Evolutionary conservation across 2,888 invertebrate species (phyloP).

Genomic region (Drosophila macrospina): DNA sequence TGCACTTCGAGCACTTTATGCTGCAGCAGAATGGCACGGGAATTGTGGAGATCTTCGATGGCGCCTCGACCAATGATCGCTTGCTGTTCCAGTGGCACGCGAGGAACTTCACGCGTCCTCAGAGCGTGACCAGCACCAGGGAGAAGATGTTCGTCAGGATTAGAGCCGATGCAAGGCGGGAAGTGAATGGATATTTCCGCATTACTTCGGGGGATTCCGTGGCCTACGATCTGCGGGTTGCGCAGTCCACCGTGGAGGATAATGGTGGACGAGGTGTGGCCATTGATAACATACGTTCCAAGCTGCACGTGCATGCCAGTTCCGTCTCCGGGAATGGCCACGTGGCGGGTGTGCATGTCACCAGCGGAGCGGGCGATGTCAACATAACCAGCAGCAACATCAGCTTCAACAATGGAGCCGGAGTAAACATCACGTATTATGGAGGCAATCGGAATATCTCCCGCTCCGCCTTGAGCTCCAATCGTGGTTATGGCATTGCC

Average conservation of each 20-base stretch:
- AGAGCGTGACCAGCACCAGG: conserved; percentile 93
- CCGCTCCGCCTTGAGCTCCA: conserved; percentile 92
- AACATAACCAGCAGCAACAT: conserved; percentile 96
- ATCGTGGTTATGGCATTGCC: conserved; percentile 94
- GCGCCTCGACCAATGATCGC: conserved; percentile 89
- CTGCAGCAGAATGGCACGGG: conserved; percentile 92
- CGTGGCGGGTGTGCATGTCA: conserved; percentile 95
- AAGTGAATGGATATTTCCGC: conserved; percentile 91
- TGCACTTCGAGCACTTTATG: conserved; percentile 93
- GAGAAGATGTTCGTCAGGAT: conserved; percentile 93
- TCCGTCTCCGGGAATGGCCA: conserved; percentile 94
- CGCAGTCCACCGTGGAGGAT: conserved; percentile 92
- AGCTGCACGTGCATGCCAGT: conserved; percentile 93
- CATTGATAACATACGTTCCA: conserved; percentile 95
- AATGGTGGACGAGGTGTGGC: conserved; percentile 98
- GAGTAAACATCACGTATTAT: conserved; percentile 97
- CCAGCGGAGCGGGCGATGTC: conserved; percentile 96
- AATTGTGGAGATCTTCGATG: conserved; percentile 92
- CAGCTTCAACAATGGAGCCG: conserved; percentile 96
- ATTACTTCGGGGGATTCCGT: conserved; percentile 91
- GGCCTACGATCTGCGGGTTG: conserved; percentile 94
- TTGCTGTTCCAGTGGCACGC: conserved; percentile 90
- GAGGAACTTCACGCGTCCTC: conserved; percentile 94
- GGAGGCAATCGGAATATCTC: conserved; percentile 98
- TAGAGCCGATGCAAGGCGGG: conserved; percentile 89